Base-by-base conservation (phyloP, 2,888 invertebrate genomes). In the Liposcelis brunnea region DNA sequence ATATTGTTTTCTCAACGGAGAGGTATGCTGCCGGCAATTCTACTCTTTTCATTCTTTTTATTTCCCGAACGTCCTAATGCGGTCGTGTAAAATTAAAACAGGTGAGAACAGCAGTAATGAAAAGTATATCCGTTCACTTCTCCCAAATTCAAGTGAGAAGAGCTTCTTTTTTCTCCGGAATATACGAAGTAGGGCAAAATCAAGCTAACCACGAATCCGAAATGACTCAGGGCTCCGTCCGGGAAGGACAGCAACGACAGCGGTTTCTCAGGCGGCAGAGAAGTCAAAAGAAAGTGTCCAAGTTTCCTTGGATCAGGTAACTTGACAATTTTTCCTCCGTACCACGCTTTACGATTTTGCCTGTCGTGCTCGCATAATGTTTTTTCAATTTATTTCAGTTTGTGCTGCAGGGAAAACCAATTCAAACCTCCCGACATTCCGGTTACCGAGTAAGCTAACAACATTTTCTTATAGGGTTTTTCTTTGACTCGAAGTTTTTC, bases 1-100 rank as follows among this genome's bases (percentile, higher is more conserved):
- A 40, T 87, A 86, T 60, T 89, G 87, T 58, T 85, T 87, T 59
- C 62, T 78, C 43, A 87, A 87, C 55, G 79, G 77, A 50, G 87
- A 89, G 75, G 87, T 86, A 40, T 6, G 10, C 6, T 6, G 19
- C 12, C 16, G 8, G 16, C 8, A 36, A 8, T 36, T 10, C 37
- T 8, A 18, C 14, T 14, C 14, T 36, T 8, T n/a, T n/a, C 32
- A 32, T n/a, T 10, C 32, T 32, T 10, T 32, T 32, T 32, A 32
- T 11, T n/a, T 32, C 37, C 14, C 8, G 7, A 8, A 7, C 37
- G 10, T 36, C 8, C 37, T 7, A n/a, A 32, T 32, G 32, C 10
- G 10, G n/a, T 36, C 37, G 8, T 10, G 14, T 8, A 36, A 7
- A 7, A 14, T 14, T 36, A 8, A 10, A 36, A 36, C 51, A 55